phyloP scores from a whole-genome alignment of 2,797 vertebrate genomes.

The Phataginus tetradactyla region DNA sequence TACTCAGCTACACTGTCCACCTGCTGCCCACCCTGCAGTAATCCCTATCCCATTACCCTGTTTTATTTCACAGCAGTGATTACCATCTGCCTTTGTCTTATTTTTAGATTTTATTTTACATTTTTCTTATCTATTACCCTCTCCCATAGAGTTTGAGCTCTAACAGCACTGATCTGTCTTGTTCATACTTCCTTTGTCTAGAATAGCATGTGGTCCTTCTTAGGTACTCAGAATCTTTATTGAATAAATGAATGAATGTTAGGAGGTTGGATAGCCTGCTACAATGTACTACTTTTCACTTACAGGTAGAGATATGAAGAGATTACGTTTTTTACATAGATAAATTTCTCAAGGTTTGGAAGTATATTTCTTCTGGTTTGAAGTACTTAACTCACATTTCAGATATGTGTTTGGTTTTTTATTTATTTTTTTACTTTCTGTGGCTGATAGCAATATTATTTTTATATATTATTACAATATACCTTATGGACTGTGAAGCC shows the following conservation, averaged over 20 bases:
- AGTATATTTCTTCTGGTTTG: neutral
- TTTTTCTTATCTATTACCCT: neutral
- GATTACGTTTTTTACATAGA: neutral
- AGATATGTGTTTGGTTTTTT: neutral
- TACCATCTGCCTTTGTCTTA: neutral
- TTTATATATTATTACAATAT: neutral
- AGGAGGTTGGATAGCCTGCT: neutral
- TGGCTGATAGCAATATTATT: neutral
- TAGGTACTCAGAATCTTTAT: neutral
- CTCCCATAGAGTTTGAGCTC: neutral
- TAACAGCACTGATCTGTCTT: neutral
- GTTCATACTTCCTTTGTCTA: neutral
- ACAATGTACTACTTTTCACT: neutral
- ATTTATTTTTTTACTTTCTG: neutral
- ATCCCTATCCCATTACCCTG: neutral
- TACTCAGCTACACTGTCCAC: neutral
- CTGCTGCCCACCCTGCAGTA: neutral
- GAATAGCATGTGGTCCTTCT: neutral
- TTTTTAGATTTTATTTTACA: constrained; percentile 9
- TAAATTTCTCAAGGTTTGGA: neutral
- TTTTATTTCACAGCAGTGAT: neutral
- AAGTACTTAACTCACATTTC: neutral
- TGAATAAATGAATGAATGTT: constrained; percentile 9
- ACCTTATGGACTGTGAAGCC: neutral
- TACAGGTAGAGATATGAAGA: neutral